Base-by-base conservation (phyloP, 2,888 invertebrate genomes). In the Pristionchus entomophagus region DNA sequence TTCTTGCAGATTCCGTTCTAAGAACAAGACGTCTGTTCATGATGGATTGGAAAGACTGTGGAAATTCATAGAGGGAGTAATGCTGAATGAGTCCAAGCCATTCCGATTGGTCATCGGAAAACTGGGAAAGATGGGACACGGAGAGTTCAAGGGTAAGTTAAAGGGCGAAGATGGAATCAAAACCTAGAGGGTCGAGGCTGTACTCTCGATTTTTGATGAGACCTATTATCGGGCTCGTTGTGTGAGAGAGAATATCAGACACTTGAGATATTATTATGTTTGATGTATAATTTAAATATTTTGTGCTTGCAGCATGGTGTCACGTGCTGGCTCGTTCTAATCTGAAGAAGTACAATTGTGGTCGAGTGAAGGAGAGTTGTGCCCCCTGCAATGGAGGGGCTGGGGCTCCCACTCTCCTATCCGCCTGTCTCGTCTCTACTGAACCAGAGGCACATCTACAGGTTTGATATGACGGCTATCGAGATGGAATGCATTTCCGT, bases 71-170 rank as follows among this genome's bases (percentile, higher is more conserved):
- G 95, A 99, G 94, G 96, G 97, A 88, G 86, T 91, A 14, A 88
- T 93, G 84, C 78, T 89, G 0, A 78, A 87, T 59, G 92, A 92
- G 5, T 90, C 91, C 85, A 96, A 96, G 91, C 97, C 98, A 35
- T 99, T 99, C 97, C 95, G 99, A 86, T 95, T 99, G 86, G 98
- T 99, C 32, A 97, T 99, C 26, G 98, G 99, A 12, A 95, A 99
- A 81, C 96, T 99, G 69, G 99, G 99, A 0, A 95, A 99, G 86
- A 96, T 99, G 88, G 99, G 99, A 0, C 99, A 99, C 94, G 98
- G 98, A 38, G 99, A 99, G 94, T 95, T 99, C 69, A 98, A 97
- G 95, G 97, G 96, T 96, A 14, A n/a, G 77, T 22, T 69, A 69
- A n/a, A n/a, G n/a, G 29, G 5, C 17, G 22, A 35, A 14, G 69